Conservation (phyloP, 2,888 invertebrate species). For the Harpagoxenus sublaevis region DNA sequence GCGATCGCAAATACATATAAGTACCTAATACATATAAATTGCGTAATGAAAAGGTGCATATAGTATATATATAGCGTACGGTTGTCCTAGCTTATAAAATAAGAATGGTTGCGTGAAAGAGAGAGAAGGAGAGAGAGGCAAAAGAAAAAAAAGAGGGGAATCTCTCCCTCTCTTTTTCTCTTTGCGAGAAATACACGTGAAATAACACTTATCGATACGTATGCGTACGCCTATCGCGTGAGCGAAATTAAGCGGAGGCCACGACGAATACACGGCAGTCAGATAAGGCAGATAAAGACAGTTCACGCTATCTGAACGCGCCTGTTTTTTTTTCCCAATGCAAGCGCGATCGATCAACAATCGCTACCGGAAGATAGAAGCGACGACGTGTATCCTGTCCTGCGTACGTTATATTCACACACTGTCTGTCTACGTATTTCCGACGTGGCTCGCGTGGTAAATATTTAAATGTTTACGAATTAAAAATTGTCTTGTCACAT, state of each 20-base stretch:
- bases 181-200: background rate
- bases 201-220: constrained; percentile 34
- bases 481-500: constrained; percentile 17
- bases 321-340: background rate
- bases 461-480: background rate
- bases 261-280: background rate
- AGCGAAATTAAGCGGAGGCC: constrained; percentile 38
- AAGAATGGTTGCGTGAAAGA: constrained; percentile 31
- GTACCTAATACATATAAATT: background rate
- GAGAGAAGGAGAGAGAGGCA: background rate
- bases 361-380: background rate
- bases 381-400: background rate
- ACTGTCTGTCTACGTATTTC: background rate
- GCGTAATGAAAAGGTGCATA: background rate
- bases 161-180: background rate
- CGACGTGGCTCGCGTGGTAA: background rate
- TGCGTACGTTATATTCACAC: background rate
- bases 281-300: background rate
- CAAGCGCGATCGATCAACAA: background rate
- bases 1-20: background rate
- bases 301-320: background rate
- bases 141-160: background rate
- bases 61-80: background rate
- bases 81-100: constrained; percentile 22
- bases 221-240: constrained; percentile 20